Conservation (phyloP, 53 echinoderm and acorn worm genomes). For the Zoroaster sp. region DNA sequence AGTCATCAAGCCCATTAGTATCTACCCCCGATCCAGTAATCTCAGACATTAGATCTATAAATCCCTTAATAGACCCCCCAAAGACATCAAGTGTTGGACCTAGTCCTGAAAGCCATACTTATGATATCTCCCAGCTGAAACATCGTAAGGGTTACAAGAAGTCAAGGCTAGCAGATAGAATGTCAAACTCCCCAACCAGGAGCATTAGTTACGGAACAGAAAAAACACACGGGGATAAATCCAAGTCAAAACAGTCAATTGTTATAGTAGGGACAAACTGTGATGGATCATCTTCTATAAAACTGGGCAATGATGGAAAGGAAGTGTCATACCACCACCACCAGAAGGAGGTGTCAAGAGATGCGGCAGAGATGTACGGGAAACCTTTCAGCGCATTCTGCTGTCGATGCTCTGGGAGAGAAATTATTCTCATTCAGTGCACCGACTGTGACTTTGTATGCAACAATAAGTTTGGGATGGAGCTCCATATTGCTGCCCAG, state of each 20-base stretch:
- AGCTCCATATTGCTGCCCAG: conserved; percentile 80
- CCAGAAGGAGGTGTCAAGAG: background rate
- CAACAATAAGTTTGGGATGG: conserved; percentile 86
- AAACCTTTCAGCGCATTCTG: conserved; percentile 71
- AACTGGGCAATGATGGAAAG: conserved; percentile 41
- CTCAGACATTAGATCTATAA: conserved; percentile 4
- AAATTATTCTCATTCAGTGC: conserved; percentile 84
- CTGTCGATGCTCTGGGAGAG: conserved; percentile 73
- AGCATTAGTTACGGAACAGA: background rate
- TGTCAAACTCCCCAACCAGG: background rate
- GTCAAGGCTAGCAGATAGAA: background rate
- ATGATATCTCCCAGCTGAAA: conserved; percentile 17
- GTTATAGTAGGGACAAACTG: conserved; percentile 72
- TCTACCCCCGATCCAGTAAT: background rate
- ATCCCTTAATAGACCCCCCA: background rate
- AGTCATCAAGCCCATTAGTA: conserved; percentile 24
- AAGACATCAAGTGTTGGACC: conserved; percentile 9
- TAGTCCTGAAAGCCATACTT: background rate
- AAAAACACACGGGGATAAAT: conserved; percentile 1
- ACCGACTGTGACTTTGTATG: conserved; percentile 93
- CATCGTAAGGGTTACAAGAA: conserved; percentile 35
- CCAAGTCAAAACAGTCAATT: conserved; percentile 28
- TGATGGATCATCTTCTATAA: conserved; percentile 58
- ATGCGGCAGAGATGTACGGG: conserved; percentile 42
- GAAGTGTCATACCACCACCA: background rate